Percentiles rank a stretch among this genome's conserved stretches.
These are phyloP conservation scores for Philypnodon macrostomus DNA, from an alignment of 2,797 vertebrate species.

Conservation along the genomic window DNA sequence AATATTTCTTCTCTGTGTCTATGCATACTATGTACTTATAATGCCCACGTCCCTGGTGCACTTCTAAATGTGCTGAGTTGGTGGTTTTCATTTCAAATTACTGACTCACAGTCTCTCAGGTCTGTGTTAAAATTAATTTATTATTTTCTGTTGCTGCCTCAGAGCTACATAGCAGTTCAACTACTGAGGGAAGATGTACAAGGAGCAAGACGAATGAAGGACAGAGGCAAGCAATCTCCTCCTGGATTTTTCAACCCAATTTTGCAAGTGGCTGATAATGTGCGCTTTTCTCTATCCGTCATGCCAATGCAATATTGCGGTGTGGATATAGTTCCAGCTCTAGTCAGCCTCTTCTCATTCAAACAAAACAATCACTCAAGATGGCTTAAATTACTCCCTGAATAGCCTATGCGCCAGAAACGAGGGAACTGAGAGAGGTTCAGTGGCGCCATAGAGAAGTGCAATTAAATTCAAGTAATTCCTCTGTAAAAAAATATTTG, in stretches of 20 bases:
- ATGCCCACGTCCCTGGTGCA: conserved; percentile 18
- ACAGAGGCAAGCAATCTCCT: conserved; percentile 33
- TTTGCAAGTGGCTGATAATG: conserved; percentile 4
- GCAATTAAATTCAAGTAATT: too few species aligned
- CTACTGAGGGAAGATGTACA: conserved; percentile 11
- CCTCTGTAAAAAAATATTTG: too few species aligned
- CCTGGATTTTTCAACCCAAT: conserved; percentile 8
- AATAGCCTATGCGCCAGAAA: too few species aligned
- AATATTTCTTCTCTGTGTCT: neutral
- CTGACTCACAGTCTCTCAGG: conserved; percentile 23
- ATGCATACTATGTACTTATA: conserved; percentile 1
- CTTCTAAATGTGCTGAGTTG: conserved; percentile 49
- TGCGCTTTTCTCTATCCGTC: conserved; percentile 27
- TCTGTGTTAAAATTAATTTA: conserved; percentile 52
- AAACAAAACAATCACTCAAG: conserved; percentile 43
- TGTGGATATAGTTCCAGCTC: conserved; percentile 51
- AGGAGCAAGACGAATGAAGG: conserved; percentile 21
- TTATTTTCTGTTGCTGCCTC: conserved; percentile 31
- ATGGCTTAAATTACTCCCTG: too few species aligned
- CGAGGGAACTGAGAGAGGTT: too few species aligned
- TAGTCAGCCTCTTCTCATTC: conserved; percentile 32
- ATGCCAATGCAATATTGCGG: conserved; percentile 18
- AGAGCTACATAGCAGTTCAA: conserved; percentile 13
- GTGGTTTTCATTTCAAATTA: conserved; percentile 50
- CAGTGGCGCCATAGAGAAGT: conserved; percentile 16